Evolutionary conservation across 2,888 invertebrate genomes (phyloP), one percentile per base, ranked within the genome.

Genomic region (Schrankia costaestrigalis): DNA sequence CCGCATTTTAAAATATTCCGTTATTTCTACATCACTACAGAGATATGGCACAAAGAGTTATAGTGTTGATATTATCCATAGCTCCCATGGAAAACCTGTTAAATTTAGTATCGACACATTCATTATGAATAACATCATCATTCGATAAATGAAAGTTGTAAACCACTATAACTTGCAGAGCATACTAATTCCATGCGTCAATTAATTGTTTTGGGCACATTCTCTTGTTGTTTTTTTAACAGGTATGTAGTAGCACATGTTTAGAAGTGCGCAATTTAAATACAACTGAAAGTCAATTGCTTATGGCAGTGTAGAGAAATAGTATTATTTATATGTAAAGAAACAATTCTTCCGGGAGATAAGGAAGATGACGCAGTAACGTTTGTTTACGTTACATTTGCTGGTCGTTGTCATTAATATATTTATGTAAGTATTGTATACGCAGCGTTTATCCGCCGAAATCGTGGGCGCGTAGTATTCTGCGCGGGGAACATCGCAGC

Each of bases 1-100:
- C 85, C 85, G 84, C 81, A 77, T 85, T 82, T 78, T 79, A 78
- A 79, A 76, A 75, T 78, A 82, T 79, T 76, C 79, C 78, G 78
- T 81, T 83, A 81, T 72, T 72, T 67, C 76, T 71, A 77, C 71
- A 71, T 60, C 62, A 68, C 55, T 60, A 66, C 66, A 65, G 72
- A 74, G 65, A 63, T 66, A 65, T 54, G 41, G 44, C 31, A 42
- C 37, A 31, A 54, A 56, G 54, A 64, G 53, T 60, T 64, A 63
- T 60, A 56, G 58, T 62, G 51, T 61, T 58, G 51, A 61, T 60
- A 31, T 33, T 45, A 39, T 39, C 43, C 46, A 57, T 50, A 60
- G 48, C 44, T 59, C 56, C 60, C 56, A 42, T 45, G 36, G 26
- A 41, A 28, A 63, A 56, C 56, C 41, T 45, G 52, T 57, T 50